phyloP scores from a whole-genome alignment of 2,797 vertebrate species.

The Enteromius mattozi region DNA sequence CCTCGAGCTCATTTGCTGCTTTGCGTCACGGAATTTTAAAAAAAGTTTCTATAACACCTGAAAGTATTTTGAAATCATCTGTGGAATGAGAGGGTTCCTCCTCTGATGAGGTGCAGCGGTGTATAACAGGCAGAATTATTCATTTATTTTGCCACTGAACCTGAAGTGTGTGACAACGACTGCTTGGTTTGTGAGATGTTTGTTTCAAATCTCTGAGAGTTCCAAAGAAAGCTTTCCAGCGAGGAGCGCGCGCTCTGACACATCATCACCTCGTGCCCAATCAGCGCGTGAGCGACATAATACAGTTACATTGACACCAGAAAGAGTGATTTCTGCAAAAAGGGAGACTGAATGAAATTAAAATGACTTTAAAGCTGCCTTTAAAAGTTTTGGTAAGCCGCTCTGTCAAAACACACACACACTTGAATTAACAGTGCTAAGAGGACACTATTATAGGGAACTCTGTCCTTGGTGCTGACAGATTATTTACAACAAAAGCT shows the following conservation, averaged over 20 bases:
- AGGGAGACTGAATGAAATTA: neutral
- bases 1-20: slow-evolving; percentile 22
- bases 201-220: slow-evolving; percentile 27
- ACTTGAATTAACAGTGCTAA: neutral
- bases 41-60: neutral
- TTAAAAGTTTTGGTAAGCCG: slow-evolving; percentile 18
- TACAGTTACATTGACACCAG: slow-evolving; percentile 30
- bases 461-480: slow-evolving; percentile 2
- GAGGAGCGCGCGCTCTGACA: slow-evolving; percentile 22
- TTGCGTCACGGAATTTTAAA: slow-evolving; percentile 6
- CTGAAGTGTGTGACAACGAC: neutral
- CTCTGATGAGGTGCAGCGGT: neutral
- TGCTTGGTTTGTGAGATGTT: slow-evolving; percentile 14
- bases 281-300: slow-evolving; percentile 34
- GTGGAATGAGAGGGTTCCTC: neutral
- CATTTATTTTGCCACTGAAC: neutral
- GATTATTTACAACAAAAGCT: neutral
- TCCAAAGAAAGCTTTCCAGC: slow-evolving; percentile 36
- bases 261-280: slow-evolving; percentile 21
- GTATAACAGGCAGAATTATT: neutral
- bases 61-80: neutral
- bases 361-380: slow-evolving; percentile 2
- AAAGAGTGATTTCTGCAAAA: slow-evolving; percentile 20
- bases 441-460: neutral
- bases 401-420: neutral